Evolutionary conservation across 2,113 vertebrate genomes (phyloP).

Genomic region (Zootoca vivipara): DNA sequence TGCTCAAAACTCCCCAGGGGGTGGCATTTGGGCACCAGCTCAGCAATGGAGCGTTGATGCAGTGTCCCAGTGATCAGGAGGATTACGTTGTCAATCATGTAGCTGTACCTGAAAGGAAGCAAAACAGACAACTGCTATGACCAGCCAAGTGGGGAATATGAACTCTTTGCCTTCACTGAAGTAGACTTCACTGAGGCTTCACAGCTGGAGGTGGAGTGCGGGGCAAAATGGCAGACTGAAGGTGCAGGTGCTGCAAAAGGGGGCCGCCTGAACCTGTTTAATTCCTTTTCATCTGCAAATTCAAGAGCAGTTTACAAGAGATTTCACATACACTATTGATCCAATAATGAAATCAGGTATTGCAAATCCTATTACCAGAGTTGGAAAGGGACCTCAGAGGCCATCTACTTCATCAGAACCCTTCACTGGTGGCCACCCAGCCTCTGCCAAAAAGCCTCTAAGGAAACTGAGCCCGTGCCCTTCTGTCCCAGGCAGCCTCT

Average conservation of each 20-base stretch:
- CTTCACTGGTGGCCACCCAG: too few species aligned
- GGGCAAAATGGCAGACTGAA: background rate
- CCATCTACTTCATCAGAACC: too few species aligned
- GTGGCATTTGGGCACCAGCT: conserved; percentile 97
- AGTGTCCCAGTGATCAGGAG: conserved; percentile 96
- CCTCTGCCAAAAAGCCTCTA: too few species aligned
- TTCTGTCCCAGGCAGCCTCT: too few species aligned
- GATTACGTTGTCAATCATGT: conserved; percentile 99
- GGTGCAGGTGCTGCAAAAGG: background rate
- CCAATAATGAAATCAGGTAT: background rate
- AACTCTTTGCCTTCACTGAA: background rate
- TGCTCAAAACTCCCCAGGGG: conserved; percentile 97
- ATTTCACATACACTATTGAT: background rate
- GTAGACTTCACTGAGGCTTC: background rate
- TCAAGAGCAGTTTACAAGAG: background rate
- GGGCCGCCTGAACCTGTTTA: background rate
- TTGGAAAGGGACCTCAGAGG: too few species aligned
- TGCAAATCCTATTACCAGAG: too few species aligned
- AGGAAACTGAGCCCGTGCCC: too few species aligned
- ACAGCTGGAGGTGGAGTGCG: too few species aligned
- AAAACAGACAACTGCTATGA: too few species aligned
- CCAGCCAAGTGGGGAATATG: background rate
- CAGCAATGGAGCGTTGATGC: conserved; percentile 94
- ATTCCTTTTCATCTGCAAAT: background rate
- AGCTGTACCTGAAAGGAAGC: conserved; percentile 88